Evolutionary conservation across 2,797 vertebrate species (phyloP).

Genomic region (Helarctos malayanus): DNA sequence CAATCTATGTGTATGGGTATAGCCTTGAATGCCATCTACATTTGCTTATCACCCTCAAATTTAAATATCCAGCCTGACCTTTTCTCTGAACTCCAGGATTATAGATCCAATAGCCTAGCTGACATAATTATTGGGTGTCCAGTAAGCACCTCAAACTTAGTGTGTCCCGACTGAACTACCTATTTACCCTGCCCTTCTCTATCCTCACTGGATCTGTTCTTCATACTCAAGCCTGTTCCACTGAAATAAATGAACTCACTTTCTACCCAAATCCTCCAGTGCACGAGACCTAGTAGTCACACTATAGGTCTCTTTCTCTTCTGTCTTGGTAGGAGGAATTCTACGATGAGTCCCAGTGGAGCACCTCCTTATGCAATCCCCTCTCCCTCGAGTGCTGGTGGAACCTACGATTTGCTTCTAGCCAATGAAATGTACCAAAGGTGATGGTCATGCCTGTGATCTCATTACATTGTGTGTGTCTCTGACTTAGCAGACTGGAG

Average conservation of each 20-base stretch:
- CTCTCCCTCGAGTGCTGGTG: neutral
- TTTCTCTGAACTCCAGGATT: neutral
- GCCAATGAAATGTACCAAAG: neutral
- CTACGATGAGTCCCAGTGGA: neutral
- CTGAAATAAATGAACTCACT: neutral
- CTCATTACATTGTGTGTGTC: neutral
- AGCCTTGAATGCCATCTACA: neutral
- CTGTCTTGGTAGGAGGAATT: neutral
- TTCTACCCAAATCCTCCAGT: neutral
- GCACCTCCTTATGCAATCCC: neutral
- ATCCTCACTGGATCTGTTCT: neutral
- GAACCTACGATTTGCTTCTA: neutral
- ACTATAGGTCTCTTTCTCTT: neutral
- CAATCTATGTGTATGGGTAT: no score
- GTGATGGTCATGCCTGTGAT: neutral
- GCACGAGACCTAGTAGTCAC: neutral
- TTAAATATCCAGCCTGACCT: neutral
- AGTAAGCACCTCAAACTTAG: neutral
- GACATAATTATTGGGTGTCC: neutral
- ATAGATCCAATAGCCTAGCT: neutral
- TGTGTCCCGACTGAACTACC: neutral
- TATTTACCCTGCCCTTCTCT: neutral
- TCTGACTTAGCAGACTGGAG: neutral
- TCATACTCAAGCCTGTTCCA: neutral
- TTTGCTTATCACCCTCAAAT: neutral